Evolutionary conservation across 2,888 invertebrate species (phyloP).

Genomic region (Luffia ferchaultella): DNA sequence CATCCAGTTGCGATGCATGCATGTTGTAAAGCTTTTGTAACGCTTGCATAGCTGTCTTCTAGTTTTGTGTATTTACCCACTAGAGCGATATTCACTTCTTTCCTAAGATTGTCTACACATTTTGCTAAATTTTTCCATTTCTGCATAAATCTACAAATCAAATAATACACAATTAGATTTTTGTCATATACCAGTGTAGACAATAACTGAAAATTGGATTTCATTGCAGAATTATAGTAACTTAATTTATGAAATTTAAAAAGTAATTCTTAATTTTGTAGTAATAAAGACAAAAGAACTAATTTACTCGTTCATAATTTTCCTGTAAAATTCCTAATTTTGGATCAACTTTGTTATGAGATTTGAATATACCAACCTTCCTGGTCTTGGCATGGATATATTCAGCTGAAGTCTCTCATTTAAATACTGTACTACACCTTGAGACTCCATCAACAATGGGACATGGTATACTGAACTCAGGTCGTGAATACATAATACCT

Average conservation of each 20-base stretch:
- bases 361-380: constrained; percentile 69
- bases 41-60: constrained; percentile 96
- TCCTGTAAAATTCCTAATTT: no score
- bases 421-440: constrained; percentile 87
- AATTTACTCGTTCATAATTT: no score
- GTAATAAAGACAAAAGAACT: no score
- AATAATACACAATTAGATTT: no score
- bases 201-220: no score
- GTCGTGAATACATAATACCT: constrained; percentile 95
- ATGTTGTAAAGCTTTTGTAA: constrained; percentile 94
- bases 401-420: constrained; percentile 81
- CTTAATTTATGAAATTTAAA: no score
- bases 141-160: constrained; percentile 72
- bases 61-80: constrained; percentile 98
- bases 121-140: constrained; percentile 92
- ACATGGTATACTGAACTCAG: constrained; percentile 95
- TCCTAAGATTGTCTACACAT: constrained; percentile 83
- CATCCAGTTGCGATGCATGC: constrained; percentile 87
- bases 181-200: no score
- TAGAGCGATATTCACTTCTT: constrained; percentile 86
- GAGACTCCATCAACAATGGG: constrained; percentile 90
- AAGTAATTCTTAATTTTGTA: no score
- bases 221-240: no score
- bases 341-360: no score
- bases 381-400: constrained; percentile 72